Evolutionary conservation across 2,888 invertebrate species (phyloP).

Genomic region (Mellilla xanthometata): DNA sequence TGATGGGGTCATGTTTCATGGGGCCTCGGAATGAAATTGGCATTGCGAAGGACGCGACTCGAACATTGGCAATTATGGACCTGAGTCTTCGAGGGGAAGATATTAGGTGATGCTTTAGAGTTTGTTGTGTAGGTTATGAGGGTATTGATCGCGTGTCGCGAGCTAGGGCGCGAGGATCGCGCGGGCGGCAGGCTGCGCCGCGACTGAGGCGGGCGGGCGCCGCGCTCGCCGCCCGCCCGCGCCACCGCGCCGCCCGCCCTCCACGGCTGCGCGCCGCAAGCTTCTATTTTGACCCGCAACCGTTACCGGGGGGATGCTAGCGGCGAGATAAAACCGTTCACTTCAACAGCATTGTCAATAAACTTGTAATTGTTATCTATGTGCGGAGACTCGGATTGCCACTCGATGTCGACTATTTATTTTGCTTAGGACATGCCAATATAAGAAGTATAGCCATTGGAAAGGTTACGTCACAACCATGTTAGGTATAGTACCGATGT

Average conservation of each 20-base stretch:
- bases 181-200: slow-evolving; percentile 76
- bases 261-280: slow-evolving; percentile 60
- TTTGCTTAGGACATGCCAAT: neutral
- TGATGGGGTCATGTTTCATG: slow-evolving; percentile 57
- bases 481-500: too few species aligned
- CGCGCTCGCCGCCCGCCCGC: slow-evolving; percentile 34
- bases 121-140: slow-evolving; percentile 42
- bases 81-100: slow-evolving; percentile 1
- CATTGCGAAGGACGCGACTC: slow-evolving; percentile 45
- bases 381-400: neutral
- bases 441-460: too few species aligned
- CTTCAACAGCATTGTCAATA: slow-evolving; percentile 51
- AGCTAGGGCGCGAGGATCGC: slow-evolving; percentile 52
- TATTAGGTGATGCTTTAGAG: slow-evolving; percentile 28
- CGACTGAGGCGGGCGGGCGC: slow-evolving; percentile 62
- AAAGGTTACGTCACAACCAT: too few species aligned
- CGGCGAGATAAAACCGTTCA: slow-evolving; percentile 45
- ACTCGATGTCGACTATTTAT: neutral
- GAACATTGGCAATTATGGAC: slow-evolving; percentile 20
- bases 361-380: slow-evolving; percentile 30
- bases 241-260: slow-evolving; percentile 30
- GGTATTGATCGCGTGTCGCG: slow-evolving; percentile 65
- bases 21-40: slow-evolving; percentile 44
- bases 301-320: slow-evolving; percentile 48
- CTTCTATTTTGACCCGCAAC: slow-evolving; percentile 58